phyloP scores from a whole-genome alignment of 2,113 vertebrate species.

The Alethe castanea region DNA sequence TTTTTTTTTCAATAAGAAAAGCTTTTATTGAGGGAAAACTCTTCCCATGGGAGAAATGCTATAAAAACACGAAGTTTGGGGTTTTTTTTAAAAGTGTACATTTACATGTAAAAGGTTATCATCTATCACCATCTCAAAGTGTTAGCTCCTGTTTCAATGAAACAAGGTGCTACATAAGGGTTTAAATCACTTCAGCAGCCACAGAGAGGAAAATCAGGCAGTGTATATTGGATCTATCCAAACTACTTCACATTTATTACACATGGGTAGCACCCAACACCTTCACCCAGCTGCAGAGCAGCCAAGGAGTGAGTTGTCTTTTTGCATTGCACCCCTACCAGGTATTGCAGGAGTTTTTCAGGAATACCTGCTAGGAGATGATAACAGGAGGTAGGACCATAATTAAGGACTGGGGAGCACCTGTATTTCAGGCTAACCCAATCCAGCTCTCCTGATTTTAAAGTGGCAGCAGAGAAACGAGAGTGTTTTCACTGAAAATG shows the following conservation, averaged over 20 bases:
- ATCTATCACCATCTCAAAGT: background rate
- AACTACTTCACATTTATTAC: background rate
- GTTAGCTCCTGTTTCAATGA: background rate
- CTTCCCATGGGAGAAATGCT: background rate
- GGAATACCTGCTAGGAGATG: background rate
- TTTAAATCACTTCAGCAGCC: background rate
- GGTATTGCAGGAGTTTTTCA: background rate
- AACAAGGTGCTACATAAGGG: background rate
- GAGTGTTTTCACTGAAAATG: background rate
- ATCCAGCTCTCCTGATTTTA: background rate
- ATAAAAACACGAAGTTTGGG: fast-evolving
- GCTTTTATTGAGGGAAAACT: background rate
- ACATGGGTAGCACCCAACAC: background rate
- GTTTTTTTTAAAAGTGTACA: background rate
- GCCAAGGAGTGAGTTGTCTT: background rate
- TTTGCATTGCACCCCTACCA: background rate
- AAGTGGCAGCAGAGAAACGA: background rate
- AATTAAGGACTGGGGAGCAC: background rate
- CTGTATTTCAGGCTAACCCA: background rate
- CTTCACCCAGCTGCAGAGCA: background rate
- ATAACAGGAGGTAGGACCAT: background rate
- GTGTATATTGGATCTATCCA: background rate
- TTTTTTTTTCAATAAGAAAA: background rate
- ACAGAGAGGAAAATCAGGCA: background rate
- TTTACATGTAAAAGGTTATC: slow-evolving; percentile 1